phyloP scores from a whole-genome alignment of 2,113 vertebrate genomes.

The Girardinichthys multiradiatus region DNA sequence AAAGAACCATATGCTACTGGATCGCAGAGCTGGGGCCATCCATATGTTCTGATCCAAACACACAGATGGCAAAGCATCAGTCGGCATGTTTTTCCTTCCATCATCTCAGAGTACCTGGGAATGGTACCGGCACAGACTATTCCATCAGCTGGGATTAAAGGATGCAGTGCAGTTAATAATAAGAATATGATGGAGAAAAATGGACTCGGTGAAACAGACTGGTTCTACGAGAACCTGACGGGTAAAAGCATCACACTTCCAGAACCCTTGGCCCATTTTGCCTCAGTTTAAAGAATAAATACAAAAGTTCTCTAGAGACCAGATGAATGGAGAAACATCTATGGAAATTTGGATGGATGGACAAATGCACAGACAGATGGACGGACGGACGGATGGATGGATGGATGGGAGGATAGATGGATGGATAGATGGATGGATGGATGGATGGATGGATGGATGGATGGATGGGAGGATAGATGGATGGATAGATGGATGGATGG shows the following conservation, averaged over 20 bases:
- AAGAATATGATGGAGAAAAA: not conserved
- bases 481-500: too few relatives aligned
- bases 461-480: too few relatives aligned
- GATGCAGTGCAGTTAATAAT: not conserved
- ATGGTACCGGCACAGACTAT: conserved; percentile 49
- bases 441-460: too few relatives aligned
- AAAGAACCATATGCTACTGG: conserved; percentile 70
- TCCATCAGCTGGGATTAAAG: conserved; percentile 23
- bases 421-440: too few relatives aligned
- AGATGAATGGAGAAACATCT: too few relatives aligned
- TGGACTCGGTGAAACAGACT: too few relatives aligned
- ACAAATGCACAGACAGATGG: too few relatives aligned
- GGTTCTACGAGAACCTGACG: too few relatives aligned
- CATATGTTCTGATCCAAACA: conserved; percentile 19
- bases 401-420: too few relatives aligned
- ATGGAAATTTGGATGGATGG: too few relatives aligned
- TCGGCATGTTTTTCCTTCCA: conserved; percentile 32
- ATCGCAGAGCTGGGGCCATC: conserved; percentile 16
- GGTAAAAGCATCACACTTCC: not conserved
- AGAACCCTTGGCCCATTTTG: not conserved
- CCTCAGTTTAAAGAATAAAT: not conserved
- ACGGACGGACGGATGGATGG: too few relatives aligned
- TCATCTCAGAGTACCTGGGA: conserved; percentile 51
- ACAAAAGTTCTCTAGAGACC: not conserved
- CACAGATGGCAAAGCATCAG: not conserved